Conservation (phyloP, 2,888 invertebrate species). For the Ochropleura leucogaster region DNA sequence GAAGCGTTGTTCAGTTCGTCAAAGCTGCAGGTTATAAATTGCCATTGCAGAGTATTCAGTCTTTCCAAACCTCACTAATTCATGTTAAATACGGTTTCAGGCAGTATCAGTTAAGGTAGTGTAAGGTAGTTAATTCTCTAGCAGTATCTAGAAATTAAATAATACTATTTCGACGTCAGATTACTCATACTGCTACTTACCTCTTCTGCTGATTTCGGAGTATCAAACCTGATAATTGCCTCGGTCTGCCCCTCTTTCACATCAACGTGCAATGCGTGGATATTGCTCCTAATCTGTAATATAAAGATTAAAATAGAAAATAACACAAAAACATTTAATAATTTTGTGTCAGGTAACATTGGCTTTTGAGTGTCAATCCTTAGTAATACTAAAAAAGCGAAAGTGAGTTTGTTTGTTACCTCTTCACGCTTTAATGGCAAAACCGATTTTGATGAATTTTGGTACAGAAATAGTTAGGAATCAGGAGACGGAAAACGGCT, state of each 20-base stretch:
- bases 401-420: no score
- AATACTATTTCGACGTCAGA: background rate
- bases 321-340: background rate
- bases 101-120: background rate
- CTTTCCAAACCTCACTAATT: background rate
- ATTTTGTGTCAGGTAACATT: background rate
- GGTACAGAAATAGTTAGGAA: no score
- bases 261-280: slow-evolving; percentile 95
- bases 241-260: slow-evolving; percentile 93
- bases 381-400: no score
- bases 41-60: background rate
- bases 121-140: background rate
- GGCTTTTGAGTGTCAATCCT: background rate
- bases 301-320: background rate
- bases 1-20: background rate
- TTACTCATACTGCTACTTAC: slow-evolving; percentile 69
- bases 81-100: background rate
- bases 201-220: slow-evolving; percentile 86
- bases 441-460: no score
- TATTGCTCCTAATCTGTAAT: slow-evolving; percentile 90
- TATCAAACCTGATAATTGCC: slow-evolving; percentile 92
- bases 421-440: no score
- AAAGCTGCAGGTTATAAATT: background rate
- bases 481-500: no score
- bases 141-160: background rate